Evolutionary conservation across 2,888 invertebrate genomes (phyloP).

Genomic region (Agrilus mali): DNA sequence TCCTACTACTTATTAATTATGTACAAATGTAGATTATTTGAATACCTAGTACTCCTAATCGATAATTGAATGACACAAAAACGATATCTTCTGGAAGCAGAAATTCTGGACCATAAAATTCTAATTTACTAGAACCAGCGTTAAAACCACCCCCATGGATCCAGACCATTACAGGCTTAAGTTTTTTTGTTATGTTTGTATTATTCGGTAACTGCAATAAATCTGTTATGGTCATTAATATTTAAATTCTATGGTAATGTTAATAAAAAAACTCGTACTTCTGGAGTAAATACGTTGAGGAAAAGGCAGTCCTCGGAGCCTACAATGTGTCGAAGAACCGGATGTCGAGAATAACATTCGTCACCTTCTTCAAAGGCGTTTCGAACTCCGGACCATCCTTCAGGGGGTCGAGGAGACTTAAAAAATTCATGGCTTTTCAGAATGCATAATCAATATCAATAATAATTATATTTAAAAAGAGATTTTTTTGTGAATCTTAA

Average conservation of each 20-base stretch:
- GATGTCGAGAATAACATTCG: constrained; percentile 25
- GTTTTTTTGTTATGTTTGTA: constrained; percentile 1
- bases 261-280: constrained; percentile 17
- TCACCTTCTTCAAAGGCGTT: constrained; percentile 28
- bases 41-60: constrained; percentile 29
- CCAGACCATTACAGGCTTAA: constrained; percentile 33
- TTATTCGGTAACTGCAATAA: constrained; percentile 5
- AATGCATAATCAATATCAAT: no score
- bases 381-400: constrained; percentile 25
- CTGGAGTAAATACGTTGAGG: constrained; percentile 35
- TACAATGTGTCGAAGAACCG: constrained; percentile 26
- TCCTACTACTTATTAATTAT: no score
- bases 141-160: constrained; percentile 34
- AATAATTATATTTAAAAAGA: no score
- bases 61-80: constrained; percentile 29
- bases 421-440: not conserved
- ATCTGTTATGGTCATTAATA: not conserved
- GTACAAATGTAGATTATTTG: no score
- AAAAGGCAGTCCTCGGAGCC: constrained; percentile 42
- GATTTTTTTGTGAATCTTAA: no score
- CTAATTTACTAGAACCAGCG: constrained; percentile 25
- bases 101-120: constrained; percentile 27
- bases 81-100: constrained; percentile 29
- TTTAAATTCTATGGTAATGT: not conserved
- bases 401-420: constrained; percentile 28